Conservation (phyloP, 1,140 invertebrate species). For the Drosophila micromelanica region DNA sequence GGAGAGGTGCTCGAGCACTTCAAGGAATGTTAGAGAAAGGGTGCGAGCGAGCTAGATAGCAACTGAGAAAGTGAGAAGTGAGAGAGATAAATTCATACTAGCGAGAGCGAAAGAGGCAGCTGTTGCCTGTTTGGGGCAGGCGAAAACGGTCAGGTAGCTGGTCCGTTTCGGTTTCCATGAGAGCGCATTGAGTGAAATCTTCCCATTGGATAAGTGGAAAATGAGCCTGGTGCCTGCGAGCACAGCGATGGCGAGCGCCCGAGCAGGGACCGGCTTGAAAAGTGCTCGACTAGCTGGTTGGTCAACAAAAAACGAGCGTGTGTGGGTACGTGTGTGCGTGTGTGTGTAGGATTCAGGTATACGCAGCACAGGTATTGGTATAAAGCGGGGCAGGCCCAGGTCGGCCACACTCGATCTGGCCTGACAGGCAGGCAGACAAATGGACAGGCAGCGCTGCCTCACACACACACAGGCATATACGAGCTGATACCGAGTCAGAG, state of each 20-base stretch:
- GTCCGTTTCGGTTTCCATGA: constrained; percentile 9
- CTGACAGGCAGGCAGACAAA: constrained; percentile 39
- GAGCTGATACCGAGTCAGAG: constrained; percentile 24
- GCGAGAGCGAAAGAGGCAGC: neutral
- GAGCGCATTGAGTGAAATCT: constrained; percentile 48
- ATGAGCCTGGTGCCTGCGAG: constrained; percentile 29
- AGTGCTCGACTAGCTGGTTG: constrained; percentile 45
- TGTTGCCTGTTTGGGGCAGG: constrained; percentile 24
- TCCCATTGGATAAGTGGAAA: constrained; percentile 46
- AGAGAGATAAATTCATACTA: neutral
- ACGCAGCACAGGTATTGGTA: constrained; percentile 5
- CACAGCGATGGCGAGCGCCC: constrained; percentile 34
- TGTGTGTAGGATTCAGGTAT: constrained; percentile 23
- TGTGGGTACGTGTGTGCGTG: neutral
- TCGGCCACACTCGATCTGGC: constrained; percentile 27
- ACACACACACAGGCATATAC: constrained; percentile 17
- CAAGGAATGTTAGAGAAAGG: neutral
- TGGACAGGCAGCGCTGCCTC: constrained; percentile 25
- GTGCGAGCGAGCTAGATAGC: neutral
- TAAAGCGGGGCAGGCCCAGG: constrained; percentile 29
- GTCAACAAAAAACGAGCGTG: constrained; percentile 12
- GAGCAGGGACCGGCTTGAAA: constrained; percentile 25
- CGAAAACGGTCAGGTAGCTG: constrained; percentile 26
- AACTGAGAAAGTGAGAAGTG: neutral
- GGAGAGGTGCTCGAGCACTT: neutral